Conservation (phyloP, 2,113 vertebrate species). For the Grantiella picta region DNA sequence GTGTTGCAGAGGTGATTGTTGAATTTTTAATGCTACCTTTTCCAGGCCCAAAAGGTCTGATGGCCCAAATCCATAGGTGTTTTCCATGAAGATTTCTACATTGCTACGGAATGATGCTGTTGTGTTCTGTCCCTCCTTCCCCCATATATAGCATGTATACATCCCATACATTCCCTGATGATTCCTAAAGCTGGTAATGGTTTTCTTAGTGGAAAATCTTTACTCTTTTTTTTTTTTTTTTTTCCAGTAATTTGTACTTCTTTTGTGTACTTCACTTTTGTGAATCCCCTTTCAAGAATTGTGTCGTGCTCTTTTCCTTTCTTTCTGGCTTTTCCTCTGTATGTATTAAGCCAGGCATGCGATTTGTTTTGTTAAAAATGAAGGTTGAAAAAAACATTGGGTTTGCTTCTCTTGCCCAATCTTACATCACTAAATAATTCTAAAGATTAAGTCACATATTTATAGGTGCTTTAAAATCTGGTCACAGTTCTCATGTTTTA, state of each 20-base stretch:
- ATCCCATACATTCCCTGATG: neutral
- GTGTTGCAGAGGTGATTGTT: slow-evolving; percentile 6
- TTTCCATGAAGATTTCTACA: neutral
- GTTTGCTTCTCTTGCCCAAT: neutral
- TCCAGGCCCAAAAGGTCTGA: neutral
- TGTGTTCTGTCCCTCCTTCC: neutral
- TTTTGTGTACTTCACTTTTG: neutral
- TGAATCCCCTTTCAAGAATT: neutral
- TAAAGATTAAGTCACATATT: neutral
- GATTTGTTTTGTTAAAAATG: neutral
- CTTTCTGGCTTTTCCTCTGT: neutral
- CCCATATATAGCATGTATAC: neutral
- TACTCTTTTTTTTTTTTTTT: neutral
- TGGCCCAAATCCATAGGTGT: neutral
- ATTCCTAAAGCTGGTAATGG: neutral
- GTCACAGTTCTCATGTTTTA: neutral
- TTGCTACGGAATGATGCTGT: neutral
- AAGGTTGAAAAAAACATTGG: neutral
- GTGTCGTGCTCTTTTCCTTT: neutral
- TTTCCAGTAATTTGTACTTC: neutral
- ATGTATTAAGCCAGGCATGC: neutral
- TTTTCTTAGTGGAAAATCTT: neutral
- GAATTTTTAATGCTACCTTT: slow-evolving; percentile 26
- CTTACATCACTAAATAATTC: neutral
- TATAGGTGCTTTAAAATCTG: neutral